Evolutionary conservation across 1,140 invertebrate species (phyloP).

Genomic region (Drosophila teissieri): DNA sequence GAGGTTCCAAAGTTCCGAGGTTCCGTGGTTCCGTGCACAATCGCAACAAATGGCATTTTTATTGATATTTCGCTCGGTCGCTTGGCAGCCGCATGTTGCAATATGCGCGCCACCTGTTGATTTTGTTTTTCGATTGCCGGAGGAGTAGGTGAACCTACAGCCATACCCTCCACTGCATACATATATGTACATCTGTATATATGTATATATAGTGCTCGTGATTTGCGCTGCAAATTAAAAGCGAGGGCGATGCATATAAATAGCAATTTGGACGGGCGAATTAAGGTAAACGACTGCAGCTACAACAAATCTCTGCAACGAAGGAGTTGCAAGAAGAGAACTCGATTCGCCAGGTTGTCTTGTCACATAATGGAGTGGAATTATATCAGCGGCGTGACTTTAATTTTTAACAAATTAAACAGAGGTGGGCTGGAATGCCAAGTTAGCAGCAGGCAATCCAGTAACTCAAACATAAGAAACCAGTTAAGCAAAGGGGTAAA

Average conservation of each 20-base stretch:
- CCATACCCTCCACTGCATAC: constrained; percentile 6
- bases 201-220: constrained; percentile 48
- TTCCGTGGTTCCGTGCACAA: constrained; percentile 58
- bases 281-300: constrained; percentile 74
- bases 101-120: constrained; percentile 81
- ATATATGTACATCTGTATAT: background rate
- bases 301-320: constrained; percentile 37
- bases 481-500: background rate
- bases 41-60: constrained; percentile 82
- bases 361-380: constrained; percentile 66
- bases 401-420: constrained; percentile 44
- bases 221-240: constrained; percentile 80
- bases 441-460: constrained; percentile 21
- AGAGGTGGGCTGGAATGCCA: constrained; percentile 19
- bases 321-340: constrained; percentile 7
- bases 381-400: constrained; percentile 75
- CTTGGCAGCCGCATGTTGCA: constrained; percentile 75
- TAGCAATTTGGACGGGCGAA: constrained; percentile 80
- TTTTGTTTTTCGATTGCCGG: constrained; percentile 72
- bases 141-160: constrained; percentile 37
- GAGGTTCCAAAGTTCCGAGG: constrained; percentile 25
- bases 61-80: constrained; percentile 78
- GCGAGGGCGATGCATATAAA: constrained; percentile 81
- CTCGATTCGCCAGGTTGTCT: constrained; percentile 44
- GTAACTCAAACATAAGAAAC: constrained; percentile 31